These are phyloP conservation scores for Chaetura pelagica DNA, from an alignment of 2,113 vertebrate species.

Conservation along the genomic window DNA sequence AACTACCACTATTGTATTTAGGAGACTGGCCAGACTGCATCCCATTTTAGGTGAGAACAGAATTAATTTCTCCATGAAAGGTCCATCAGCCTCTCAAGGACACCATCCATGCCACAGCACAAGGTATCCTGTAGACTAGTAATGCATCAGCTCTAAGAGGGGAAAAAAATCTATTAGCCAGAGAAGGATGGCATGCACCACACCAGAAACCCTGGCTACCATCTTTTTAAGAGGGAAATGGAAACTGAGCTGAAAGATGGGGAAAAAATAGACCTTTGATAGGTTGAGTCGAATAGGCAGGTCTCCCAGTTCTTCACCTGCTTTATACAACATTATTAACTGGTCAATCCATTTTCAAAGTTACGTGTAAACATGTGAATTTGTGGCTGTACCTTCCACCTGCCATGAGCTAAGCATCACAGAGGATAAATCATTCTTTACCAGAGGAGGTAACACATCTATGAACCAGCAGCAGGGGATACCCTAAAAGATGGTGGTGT, in stretches of 20 bases:
- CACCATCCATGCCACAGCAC: background rate
- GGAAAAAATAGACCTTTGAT: accelerated
- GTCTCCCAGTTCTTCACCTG: background rate
- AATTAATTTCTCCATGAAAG: background rate
- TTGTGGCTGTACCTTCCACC: background rate
- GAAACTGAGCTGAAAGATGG: background rate
- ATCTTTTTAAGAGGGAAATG: background rate
- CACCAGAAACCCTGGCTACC: background rate
- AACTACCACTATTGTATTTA: background rate
- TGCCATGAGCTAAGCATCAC: accelerated
- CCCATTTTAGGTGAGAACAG: background rate
- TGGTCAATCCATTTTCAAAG: background rate
- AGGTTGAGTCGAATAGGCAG: background rate
- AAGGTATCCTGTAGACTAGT: background rate
- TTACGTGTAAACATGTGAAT: accelerated
- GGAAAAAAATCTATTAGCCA: background rate
- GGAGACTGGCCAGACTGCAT: background rate
- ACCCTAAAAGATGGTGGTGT: background rate
- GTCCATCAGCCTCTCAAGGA: background rate
- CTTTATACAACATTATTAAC: background rate
- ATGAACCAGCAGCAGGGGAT: background rate
- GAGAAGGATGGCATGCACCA: background rate
- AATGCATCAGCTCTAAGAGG: background rate
- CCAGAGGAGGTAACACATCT: background rate
- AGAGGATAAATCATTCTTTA: background rate